Evolutionary conservation across 2,888 invertebrate genomes (phyloP).

Genomic region (Amblyjoppa fuscipennis): DNA sequence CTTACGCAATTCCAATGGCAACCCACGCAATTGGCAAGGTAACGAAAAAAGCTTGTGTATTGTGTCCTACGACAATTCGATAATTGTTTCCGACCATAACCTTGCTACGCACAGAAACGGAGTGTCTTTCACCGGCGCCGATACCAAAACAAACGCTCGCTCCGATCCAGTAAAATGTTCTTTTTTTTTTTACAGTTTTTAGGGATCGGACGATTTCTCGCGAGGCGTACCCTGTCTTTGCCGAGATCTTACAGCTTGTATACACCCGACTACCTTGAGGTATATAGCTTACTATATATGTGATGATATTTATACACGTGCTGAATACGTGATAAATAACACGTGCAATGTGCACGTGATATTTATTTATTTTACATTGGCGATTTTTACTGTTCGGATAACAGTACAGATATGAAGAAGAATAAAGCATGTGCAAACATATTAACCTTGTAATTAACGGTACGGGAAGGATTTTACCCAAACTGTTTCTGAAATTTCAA

Average conservation of each 20-base stretch:
- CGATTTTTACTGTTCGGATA: no score
- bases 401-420: background rate
- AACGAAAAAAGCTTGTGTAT: constrained; percentile 1
- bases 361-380: no score
- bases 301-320: background rate
- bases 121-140: background rate
- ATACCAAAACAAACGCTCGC: background rate
- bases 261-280: constrained; percentile 92
- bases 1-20: constrained; percentile 30
- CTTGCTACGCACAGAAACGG: background rate
- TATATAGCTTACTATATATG: constrained; percentile 82
- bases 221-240: constrained; percentile 13
- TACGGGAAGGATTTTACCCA: no score
- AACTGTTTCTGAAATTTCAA: no score
- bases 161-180: background rate
- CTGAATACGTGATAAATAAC: no score
- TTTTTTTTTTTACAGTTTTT: constrained; percentile 27
- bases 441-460: no score
- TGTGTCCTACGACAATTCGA: background rate
- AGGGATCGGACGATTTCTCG: constrained; percentile 32
- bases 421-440: no score
- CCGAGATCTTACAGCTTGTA: constrained; percentile 83
- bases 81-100: constrained; percentile 26
- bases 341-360: background rate
- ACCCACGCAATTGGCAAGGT: constrained; percentile 53